Evolutionary conservation across 37 sponge, comb jelly and placozoan genomes (phyloP), one percentile per base, ranked within the genome.

Genomic region (Spongilla lacustris): DNA sequence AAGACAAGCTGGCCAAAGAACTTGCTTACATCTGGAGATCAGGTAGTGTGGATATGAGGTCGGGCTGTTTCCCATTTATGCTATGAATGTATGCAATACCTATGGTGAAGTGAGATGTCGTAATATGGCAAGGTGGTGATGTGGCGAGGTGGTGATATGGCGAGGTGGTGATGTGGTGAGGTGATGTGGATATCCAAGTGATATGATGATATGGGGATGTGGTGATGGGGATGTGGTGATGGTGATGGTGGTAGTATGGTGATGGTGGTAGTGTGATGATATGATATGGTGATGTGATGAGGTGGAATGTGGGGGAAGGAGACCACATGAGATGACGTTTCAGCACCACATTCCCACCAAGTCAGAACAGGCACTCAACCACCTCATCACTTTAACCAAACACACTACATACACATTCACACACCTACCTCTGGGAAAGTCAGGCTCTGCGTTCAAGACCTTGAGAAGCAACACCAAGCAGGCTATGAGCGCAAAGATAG

Each of bases 401-500:
- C 58, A 8, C 58, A 58, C 41, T 58, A 6, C 21, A 17, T 17
- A 58, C 58, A 58, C 58, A 8, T 17, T 58, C 58, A 29, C 34
- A 74, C 25, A 31, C 68, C 34, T 24, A 91, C 91, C 91, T 86
- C 82, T 81, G 4, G 87, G 82, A 50, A 82, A 91, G 1, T 83
- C 36, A 14, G 91, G 87, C 21, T 83, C 77, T 4, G 81, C 26
- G 23, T 86, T 31, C 67, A 91, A 74, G 4, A 73, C 87, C 50
- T 75, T 70, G 19, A 29, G 1, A 25, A 82, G 69, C 10, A 77
- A 50, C 24, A 78, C 83, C 8, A 91, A 83, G 69, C 91, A 87
- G 76, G 87, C 95, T 95, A 48, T 5, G 67, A 2, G 26, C 69
- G 22, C 68, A 50, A 13, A 17, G 21, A 11, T 21, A 50, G 27